Conservation (phyloP, 2,113 vertebrate species). For the Carassius auratus region DNA sequence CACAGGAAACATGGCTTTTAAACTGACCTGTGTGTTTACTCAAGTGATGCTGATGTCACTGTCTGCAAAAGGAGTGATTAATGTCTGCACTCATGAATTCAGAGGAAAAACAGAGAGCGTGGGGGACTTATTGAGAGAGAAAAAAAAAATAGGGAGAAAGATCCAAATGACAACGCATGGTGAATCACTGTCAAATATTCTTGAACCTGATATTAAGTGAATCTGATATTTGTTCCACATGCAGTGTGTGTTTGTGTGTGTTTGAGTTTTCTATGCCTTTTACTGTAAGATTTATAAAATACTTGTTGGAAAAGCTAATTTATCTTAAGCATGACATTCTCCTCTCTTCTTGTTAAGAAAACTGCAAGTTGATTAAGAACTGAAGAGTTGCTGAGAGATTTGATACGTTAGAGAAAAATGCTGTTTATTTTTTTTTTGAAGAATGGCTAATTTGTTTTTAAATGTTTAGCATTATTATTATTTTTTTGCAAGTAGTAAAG, state of each 20-base stretch:
- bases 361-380: no score
- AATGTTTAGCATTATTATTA: not conserved
- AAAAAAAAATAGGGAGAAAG: not conserved
- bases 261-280: not conserved
- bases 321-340: not conserved
- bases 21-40: constrained; percentile 65
- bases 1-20: constrained; percentile 20
- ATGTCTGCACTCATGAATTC: constrained; percentile 62
- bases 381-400: not conserved
- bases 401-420: not conserved
- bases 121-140: constrained; percentile 17
- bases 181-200: not conserved
- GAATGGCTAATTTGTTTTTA: no score
- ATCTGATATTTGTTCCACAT: no score
- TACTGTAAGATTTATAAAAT: not conserved
- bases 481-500: no score
- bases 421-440: not conserved
- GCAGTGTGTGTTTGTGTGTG: not conserved
- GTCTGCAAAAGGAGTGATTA: constrained; percentile 76
- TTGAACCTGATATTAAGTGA: not conserved
- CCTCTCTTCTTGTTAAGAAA: not conserved
- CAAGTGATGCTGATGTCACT: constrained; percentile 70
- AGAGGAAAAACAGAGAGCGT: not conserved
- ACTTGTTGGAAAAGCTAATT: not conserved
- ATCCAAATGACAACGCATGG: not conserved